Evolutionary conservation across 1,140 invertebrate species (phyloP).

Genomic region (Brachionus sp.): DNA sequence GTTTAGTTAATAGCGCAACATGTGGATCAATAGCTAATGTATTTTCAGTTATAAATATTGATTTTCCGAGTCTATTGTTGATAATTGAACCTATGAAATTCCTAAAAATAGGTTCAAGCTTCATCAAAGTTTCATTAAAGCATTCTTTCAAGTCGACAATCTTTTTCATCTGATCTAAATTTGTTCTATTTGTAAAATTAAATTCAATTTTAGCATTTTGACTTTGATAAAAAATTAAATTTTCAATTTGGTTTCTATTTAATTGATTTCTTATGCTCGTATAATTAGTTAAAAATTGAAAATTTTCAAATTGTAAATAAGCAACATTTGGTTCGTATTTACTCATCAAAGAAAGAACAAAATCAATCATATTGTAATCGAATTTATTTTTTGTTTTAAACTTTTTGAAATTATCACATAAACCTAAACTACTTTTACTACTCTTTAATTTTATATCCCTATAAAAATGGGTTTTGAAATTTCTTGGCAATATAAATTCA

Average conservation of each 20-base stretch:
- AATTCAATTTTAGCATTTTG: not conserved
- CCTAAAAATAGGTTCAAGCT: not conserved
- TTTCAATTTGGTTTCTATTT: not conserved
- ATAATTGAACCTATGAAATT: not conserved
- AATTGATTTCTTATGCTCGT: not conserved
- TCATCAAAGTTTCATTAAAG: not conserved
- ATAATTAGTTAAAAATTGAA: not conserved
- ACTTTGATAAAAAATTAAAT: not conserved
- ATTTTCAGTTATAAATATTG: not conserved
- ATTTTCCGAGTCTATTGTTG: not conserved
- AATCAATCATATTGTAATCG: not conserved
- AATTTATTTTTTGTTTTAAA: not conserved
- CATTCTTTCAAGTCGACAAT: not conserved
- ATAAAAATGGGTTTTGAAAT: not conserved
- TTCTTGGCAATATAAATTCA: not conserved
- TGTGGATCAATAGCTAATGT: not conserved
- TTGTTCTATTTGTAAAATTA: not conserved
- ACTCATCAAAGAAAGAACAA: not conserved
- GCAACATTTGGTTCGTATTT: not conserved
- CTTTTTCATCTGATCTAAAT: not conserved
- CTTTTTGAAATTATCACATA: not conserved
- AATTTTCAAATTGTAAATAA: not conserved
- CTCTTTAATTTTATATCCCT: not conserved
- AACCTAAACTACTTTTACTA: not conserved
- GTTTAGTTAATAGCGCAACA: not conserved